A percentile compares a stretch with the other conserved stretches of the same genome.
Conservation (phyloP, 2,888 invertebrate genomes). For the Hyles lineata region DNA sequence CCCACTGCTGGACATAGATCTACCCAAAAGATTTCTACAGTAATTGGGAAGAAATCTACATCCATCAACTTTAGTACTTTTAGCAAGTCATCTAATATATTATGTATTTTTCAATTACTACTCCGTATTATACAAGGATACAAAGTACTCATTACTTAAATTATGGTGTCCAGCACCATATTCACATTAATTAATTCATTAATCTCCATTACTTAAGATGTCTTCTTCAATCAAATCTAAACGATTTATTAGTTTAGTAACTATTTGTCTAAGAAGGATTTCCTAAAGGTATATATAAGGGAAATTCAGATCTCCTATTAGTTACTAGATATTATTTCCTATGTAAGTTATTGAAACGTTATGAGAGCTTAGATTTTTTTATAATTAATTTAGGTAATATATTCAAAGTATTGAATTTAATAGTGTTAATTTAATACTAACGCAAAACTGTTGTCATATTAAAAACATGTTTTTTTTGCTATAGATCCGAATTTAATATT, state of each 20-base stretch:
- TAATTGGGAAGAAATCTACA: no score
- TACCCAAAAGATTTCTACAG: no score
- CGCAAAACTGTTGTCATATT: no score
- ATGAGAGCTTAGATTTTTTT: no score
- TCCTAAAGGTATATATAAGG: neutral
- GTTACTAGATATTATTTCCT: neutral
- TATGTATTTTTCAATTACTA: slow-evolving; percentile 5
- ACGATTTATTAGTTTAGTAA: neutral
- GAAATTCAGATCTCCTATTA: neutral
- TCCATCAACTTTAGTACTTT: no score
- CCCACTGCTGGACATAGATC: no score
- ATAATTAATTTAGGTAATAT: no score
- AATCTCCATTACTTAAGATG: neutral
- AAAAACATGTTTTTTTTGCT: no score
- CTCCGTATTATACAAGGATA: neutral
- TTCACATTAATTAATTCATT: slow-evolving; percentile 27
- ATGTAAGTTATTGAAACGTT: neutral
- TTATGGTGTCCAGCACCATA: slow-evolving; percentile 59
- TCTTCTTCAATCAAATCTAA: slow-evolving; percentile 8
- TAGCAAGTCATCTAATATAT: no score
- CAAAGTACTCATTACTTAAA: slow-evolving; percentile 36
- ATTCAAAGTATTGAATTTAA: no score
- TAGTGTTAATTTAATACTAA: no score
- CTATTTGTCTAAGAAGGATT: neutral
- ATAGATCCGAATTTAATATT: no score